Evolutionary conservation across 2,888 invertebrate genomes (phyloP), one percentile per base, ranked within the genome.

Genomic region (Cybosia mesomella): DNA sequence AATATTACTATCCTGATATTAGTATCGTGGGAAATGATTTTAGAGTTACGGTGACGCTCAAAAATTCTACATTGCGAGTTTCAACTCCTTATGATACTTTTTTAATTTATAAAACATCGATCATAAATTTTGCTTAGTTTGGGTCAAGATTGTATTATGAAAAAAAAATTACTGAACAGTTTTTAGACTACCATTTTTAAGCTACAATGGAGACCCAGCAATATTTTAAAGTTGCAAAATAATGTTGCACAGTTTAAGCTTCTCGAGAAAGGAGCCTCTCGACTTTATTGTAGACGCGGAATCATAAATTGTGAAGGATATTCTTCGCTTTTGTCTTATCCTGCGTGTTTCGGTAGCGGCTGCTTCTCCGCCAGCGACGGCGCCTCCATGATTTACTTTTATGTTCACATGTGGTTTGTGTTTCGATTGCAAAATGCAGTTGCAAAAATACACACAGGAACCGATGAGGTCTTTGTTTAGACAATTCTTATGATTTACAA

Each of bases 1-100:
- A 91, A 91, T 92, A 89, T 89, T 89, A 90, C 24, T 49, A 32
- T 32, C 13, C 15, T 10, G 28, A 32, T 18, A 28, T n/a, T 32
- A 92, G 88, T 87, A 85, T 81, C 93, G 89, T 94, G 94, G 90
- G 94, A 94, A 94, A 81, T 68, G 59, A 60, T 68, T 57, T 57
- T 34, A 13, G 39, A 43, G 32, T 18, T 57, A 59, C 66, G 67
- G 49, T 1, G 49, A 49, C 49, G 9, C 49, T n/a, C 7, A 49
- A 8, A 18, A 9, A 18, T 9, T 9, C 18, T 28, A 1, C 5
- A 5, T 43, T 43, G 43, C 43, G 13, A 15, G 39, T 15, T 13
- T 15, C 5, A 15, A 49, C n/a, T 49, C n/a, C 49, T 18, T 7
- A n/a, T 49, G 8, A 1, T 18, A 0, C 18, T 39, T 49, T n/a